Base-by-base conservation (phyloP, 2,888 invertebrate genomes). In the Carpatolechia fugitivella region DNA sequence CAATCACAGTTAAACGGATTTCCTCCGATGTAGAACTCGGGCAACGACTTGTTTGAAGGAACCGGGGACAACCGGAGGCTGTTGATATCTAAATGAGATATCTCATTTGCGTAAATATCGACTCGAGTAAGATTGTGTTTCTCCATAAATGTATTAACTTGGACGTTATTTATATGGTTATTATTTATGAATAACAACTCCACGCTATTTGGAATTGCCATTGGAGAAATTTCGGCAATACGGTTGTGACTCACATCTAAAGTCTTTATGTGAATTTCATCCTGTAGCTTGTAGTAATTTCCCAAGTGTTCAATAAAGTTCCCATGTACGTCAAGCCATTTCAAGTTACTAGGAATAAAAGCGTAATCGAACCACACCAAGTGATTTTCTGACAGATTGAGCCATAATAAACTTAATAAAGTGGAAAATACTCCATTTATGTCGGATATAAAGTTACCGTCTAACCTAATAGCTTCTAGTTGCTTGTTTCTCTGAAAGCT, bases 1-100 rank as follows among this genome's bases (percentile, higher is more conserved):
- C 98, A 98, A 85, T 97, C 97, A 85, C 98, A 98, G 76, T 95
- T 94, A 87, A 98, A 96, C 59, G 98, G 98, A 90, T 98, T 98
- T 65, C 96, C 96, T 65, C 96, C 97, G 70, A 98, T 92, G 81
- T 96, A 97, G 86, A 98, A 96, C 85, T 97, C 96, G 5, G 97
- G 97, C 64, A 96, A 90, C 13, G 94, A 92, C 74, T 94, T 94
- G 72, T 94, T 94, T 55, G 92, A 91, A 47, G 95, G 93, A 61
- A 95, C 93, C 33, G 94, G 94, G 46, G 94, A 93, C 68, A 97
- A 91, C 60, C 96, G 92, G 69, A 97, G 90, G 61, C 96, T 94
- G 76, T 95, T 95, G 74, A 97, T 90, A 74, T 97, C 96, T 89
- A 97, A 91, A 78, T 94, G 95, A 71, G 95, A 93, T 80, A 97